phyloP scores from a whole-genome alignment of 2,113 vertebrate genomes.

The Nycticryphes semicollaris region DNA sequence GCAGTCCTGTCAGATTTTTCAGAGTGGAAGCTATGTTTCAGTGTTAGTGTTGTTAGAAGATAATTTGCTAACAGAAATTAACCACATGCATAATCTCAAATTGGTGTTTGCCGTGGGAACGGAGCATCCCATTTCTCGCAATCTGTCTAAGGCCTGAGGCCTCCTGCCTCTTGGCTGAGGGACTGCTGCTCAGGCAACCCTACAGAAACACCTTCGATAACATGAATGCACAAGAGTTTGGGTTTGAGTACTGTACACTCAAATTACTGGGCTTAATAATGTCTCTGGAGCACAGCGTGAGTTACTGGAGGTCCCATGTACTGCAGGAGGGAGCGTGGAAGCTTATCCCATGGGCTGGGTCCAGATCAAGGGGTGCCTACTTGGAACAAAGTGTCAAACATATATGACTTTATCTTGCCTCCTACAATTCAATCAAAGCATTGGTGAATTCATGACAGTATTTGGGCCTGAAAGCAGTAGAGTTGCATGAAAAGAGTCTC shows the following conservation, averaged over 20 bases:
- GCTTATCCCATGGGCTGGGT: background rate
- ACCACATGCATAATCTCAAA: rapidly evolving
- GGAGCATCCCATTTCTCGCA: background rate
- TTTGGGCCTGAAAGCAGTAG: background rate
- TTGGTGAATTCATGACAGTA: background rate
- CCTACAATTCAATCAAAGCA: rapidly evolving
- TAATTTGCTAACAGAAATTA: background rate
- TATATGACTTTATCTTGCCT: rapidly evolving
- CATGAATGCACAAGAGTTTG: background rate
- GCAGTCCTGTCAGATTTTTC: background rate
- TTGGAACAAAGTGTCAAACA: background rate
- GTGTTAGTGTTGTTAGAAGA: background rate
- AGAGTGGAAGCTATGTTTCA: background rate
- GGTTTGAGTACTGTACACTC: rapidly evolving
- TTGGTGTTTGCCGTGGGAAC: rapidly evolving
- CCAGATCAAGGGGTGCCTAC: background rate
- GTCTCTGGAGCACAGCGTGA: background rate
- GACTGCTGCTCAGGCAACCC: background rate
- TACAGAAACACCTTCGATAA: background rate
- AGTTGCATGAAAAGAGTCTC: background rate
- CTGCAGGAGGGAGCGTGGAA: background rate
- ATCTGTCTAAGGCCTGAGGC: background rate
- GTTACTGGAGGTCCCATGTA: background rate
- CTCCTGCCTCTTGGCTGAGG: background rate
- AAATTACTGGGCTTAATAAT: background rate